Evolutionary conservation across 2,113 vertebrate genomes (phyloP).

Genomic region (Peromyscus leucopus): DNA sequence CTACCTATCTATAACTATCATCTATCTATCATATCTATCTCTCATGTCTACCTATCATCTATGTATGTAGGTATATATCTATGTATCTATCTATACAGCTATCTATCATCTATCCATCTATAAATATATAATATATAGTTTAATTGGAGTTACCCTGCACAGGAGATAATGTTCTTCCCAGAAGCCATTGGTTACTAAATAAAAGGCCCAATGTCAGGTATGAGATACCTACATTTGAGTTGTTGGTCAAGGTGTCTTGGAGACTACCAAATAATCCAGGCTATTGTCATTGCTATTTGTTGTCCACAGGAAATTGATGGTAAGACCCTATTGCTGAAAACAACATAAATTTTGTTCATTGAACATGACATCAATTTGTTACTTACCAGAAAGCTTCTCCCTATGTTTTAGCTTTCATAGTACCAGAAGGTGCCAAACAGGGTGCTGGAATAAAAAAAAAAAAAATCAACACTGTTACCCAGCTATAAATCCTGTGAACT

Average conservation of each 20-base stretch:
- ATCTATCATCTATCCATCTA: neutral
- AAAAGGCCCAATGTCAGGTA: neutral
- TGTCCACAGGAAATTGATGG: neutral
- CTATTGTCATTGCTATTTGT: neutral
- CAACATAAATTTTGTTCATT: neutral
- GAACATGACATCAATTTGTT: neutral
- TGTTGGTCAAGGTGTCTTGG: no score
- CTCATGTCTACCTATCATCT: neutral
- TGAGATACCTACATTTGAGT: neutral
- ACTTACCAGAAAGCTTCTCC: neutral
- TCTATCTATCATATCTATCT: neutral
- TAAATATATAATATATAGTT: neutral
- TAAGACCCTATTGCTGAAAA: neutral
- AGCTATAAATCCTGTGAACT: neutral
- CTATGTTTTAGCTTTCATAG: neutral
- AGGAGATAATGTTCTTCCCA: neutral
- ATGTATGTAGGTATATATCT: neutral
- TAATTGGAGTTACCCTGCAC: neutral
- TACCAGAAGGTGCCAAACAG: neutral
- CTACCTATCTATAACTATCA: neutral
- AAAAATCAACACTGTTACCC: neutral
- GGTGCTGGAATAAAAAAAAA: neutral
- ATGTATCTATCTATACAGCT: neutral
- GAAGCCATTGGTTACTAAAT: neutral
- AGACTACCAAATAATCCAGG: neutral